Percentiles rank a stretch among this genome's conserved stretches.
These are phyloP conservation scores for Pelmatolapia mariae DNA, from an alignment of 2,113 vertebrate species.

Conservation along the genomic window DNA sequence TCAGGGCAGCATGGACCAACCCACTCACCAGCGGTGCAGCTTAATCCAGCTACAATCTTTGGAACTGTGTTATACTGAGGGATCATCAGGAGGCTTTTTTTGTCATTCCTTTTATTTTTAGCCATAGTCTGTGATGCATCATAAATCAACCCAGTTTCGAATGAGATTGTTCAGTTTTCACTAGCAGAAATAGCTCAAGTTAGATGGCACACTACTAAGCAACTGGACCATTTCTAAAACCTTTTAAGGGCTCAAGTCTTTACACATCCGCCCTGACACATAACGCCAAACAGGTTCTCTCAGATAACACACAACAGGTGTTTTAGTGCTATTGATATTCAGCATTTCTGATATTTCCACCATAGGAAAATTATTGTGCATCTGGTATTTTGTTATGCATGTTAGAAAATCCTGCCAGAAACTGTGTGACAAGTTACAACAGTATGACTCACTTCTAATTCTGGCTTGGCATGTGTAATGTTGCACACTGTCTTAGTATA, in stretches of 20 bases:
- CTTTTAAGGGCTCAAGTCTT: background rate
- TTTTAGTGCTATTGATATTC: background rate
- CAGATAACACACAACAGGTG: background rate
- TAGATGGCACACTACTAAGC: background rate
- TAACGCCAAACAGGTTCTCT: background rate
- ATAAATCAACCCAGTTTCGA: constrained; percentile 50
- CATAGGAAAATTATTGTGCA: background rate
- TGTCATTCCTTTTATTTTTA: constrained; percentile 48
- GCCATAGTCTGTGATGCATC: constrained; percentile 27
- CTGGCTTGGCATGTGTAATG: background rate
- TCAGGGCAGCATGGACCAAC: background rate
- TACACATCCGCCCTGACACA: background rate
- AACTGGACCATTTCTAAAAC: background rate
- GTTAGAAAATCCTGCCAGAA: background rate
- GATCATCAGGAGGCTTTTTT: constrained; percentile 27
- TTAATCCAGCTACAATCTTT: constrained; percentile 27
- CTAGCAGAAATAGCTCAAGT: constrained; percentile 16
- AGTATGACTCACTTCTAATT: constrained; percentile 2
- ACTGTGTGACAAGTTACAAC: background rate
- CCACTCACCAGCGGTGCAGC: constrained; percentile 9
- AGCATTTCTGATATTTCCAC: background rate
- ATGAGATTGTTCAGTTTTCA: constrained; percentile 37
- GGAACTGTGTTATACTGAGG: constrained; percentile 22
- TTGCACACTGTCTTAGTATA: background rate
- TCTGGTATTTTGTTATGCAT: background rate